Base-by-base conservation (phyloP, 2,888 invertebrate genomes). In the Notodonta dromedarius region DNA sequence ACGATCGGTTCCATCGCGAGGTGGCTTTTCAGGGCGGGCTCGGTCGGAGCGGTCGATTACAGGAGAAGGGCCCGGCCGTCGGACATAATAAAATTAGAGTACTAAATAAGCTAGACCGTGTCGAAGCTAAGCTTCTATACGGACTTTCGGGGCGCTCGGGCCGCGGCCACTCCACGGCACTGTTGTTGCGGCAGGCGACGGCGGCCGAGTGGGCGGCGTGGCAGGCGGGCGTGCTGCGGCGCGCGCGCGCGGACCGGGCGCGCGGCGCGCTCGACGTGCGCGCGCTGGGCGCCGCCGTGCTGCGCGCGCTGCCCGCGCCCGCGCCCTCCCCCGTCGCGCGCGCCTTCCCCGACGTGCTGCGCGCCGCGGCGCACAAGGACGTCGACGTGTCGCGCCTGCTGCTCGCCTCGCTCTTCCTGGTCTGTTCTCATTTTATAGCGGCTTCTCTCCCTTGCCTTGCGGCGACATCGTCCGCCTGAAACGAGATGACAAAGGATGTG, bases 341-440 rank as follows among this genome's bases (percentile, higher is more conserved):
- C 52, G 16, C 52, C 52, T 53, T 53, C 52, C 12, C 52, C 5
- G 52, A 8, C 11, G 5, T 53, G 39, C 55, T 42, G 40, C 6
- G 7, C 55, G 40, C 40, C 14, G 39, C 40, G 11, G 14, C 3
- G 4, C 5, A 16, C 35, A 0, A 3, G 24, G 24, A 24, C 11
- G 40, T 46, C 16, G 96, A 96, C 88, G 94, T 96, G 39, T 91
- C 55, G 55, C 39, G 14, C 4, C 55, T 42, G 39, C 39, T 40
- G 14, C 91, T 96, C 11, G 40, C 55, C 55, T 8, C 96, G 42
- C 55, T 39, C 50, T 54, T 8, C 13, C 7, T 32, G 14, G 64
- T 13, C 81, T 87, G 89, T 83, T 24, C 24, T 24, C 2, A 2
- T 24, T 24, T 24, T 24, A 24, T 24, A 24, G 2, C 24, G 24